phyloP scores from a whole-genome alignment of 2,113 vertebrate genomes.

The Trochalopteron elliotii region DNA sequence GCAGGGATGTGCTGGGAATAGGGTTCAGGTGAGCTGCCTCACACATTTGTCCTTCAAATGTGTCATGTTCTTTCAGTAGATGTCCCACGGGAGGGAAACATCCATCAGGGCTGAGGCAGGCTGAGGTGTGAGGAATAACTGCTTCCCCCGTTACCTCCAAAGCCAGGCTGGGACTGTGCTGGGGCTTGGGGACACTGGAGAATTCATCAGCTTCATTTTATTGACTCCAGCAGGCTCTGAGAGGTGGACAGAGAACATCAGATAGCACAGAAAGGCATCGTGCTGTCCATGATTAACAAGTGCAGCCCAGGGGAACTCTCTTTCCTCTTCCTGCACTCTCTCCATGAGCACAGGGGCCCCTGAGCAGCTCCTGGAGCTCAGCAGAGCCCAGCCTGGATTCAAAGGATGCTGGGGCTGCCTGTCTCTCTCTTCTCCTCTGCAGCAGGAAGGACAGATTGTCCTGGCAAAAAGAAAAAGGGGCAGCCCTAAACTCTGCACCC shows the following conservation, averaged over 20 bases:
- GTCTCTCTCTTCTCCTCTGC: neutral
- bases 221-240: neutral
- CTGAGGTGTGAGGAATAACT: neutral
- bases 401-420: neutral
- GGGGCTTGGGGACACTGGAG: neutral
- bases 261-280: accelerated
- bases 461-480: neutral
- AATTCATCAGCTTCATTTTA: neutral
- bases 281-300: neutral
- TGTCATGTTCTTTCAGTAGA: neutral
- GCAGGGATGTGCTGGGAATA: neutral
- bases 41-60: neutral
- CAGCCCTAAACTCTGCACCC: neutral
- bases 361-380: neutral
- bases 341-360: neutral
- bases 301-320: neutral
- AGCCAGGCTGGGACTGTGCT: neutral
- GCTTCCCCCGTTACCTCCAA: neutral
- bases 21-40: neutral
- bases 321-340: accelerated
- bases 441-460: neutral
- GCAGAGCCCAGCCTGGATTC: neutral
- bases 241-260: neutral
- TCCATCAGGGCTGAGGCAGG: neutral
- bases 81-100: neutral